phyloP scores from a whole-genome alignment of 2,113 vertebrate genomes.

The Siphamia tubifer region DNA sequence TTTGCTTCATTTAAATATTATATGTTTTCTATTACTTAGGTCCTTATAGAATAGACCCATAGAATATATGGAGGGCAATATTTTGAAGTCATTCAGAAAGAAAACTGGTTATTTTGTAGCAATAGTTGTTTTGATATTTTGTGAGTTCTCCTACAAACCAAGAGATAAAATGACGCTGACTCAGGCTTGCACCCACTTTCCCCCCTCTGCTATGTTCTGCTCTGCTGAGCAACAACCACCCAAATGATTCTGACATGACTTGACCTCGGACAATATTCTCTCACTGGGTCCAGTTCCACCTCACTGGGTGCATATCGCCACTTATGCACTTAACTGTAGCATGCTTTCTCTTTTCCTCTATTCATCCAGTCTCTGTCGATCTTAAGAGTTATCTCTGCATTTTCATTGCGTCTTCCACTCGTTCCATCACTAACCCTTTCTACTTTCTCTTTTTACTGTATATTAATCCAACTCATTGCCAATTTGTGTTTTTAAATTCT shows the following conservation, averaged over 20 bases:
- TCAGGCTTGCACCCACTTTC: constrained; percentile 42
- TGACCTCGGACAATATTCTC: constrained; percentile 71
- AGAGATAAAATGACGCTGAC: constrained; percentile 55
- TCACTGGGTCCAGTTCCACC: constrained; percentile 78
- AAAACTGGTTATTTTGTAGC: neutral
- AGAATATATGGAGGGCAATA: neutral
- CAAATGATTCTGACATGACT: constrained; percentile 75
- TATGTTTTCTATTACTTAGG: neutral
- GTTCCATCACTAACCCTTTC: constrained; percentile 54
- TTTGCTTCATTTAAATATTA: neutral
- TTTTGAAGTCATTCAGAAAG: neutral
- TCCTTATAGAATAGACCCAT: neutral
- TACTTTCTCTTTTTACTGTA: constrained; percentile 56
- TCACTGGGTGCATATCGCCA: constrained; percentile 74
- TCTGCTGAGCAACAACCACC: constrained; percentile 62
- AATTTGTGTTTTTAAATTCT: constrained; percentile 76
- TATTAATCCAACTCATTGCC: constrained; percentile 59
- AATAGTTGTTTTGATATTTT: neutral
- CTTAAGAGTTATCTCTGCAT: constrained; percentile 48
- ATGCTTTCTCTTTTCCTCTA: constrained; percentile 44
- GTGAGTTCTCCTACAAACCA: neutral
- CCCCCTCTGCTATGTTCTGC: constrained; percentile 63
- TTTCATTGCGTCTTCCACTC: constrained; percentile 52
- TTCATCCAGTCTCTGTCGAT: constrained; percentile 32
- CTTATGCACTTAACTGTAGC: constrained; percentile 76